phyloP scores from a whole-genome alignment of 1,140 invertebrate species.

The Cherax destructor region DNA sequence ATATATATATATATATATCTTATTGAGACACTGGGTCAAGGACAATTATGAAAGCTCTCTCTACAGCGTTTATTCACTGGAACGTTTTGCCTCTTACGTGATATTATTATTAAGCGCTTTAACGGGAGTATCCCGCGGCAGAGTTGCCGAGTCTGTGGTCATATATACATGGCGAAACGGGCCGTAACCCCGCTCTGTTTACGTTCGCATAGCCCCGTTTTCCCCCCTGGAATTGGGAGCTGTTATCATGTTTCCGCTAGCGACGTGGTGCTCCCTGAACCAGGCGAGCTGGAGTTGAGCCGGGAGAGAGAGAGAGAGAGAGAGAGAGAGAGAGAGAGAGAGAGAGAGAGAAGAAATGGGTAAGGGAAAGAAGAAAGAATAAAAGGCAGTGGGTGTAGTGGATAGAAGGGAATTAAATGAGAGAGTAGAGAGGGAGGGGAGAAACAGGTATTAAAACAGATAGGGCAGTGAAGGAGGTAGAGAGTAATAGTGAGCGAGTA shows the following conservation, averaged over 20 bases:
- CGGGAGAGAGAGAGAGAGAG: background rate
- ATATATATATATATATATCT: background rate
- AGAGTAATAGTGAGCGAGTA: background rate
- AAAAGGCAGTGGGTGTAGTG: too few species aligned
- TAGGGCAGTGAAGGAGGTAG: background rate
- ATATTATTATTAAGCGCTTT: background rate
- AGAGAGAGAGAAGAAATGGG: background rate
- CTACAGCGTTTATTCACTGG: background rate
- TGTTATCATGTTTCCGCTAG: constrained; percentile 40
- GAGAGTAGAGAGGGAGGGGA: too few species aligned
- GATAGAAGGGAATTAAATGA: background rate
- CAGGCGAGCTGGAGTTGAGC: background rate
- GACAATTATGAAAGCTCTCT: too few species aligned
- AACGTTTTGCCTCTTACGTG: background rate
- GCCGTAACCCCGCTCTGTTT: constrained; percentile 15
- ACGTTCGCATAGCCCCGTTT: constrained; percentile 17
- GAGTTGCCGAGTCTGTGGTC: background rate
- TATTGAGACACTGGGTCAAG: background rate
- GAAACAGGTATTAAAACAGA: background rate
- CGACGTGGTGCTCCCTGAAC: background rate
- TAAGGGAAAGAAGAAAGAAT: background rate
- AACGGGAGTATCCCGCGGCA: background rate
- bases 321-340: background rate
- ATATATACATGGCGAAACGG: constrained; percentile 5
- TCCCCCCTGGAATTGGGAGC: constrained; percentile 15